Evolutionary conservation across 2,888 invertebrate genomes (phyloP).

Genomic region (Notodonta dromedarius): DNA sequence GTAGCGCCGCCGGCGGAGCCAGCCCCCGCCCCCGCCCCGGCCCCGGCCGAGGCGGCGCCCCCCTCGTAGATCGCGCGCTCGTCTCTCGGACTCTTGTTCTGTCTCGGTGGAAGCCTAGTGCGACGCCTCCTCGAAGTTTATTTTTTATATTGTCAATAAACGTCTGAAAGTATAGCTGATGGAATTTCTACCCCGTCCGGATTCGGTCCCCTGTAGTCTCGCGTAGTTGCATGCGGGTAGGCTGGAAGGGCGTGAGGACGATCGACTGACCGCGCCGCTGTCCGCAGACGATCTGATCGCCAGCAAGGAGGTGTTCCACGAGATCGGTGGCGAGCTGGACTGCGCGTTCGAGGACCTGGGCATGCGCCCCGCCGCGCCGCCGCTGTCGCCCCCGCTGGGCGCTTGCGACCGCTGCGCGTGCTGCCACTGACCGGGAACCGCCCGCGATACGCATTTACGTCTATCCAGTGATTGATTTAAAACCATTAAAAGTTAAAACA

Average conservation of each 20-base stretch:
- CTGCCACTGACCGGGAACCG: constrained; percentile 63
- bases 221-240: constrained; percentile 11
- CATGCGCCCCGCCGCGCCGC: constrained; percentile 46
- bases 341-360: constrained; percentile 91
- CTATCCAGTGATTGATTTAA: constrained; percentile 18
- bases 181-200: constrained; percentile 57
- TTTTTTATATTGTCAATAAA: constrained; percentile 68
- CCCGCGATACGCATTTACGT: constrained; percentile 58
- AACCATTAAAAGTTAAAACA: constrained; percentile 35
- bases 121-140: constrained; percentile 31
- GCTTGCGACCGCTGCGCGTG: constrained; percentile 74
- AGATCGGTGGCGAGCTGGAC: constrained; percentile 96
- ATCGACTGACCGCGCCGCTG: constrained; percentile 58
- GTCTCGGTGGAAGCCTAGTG: constrained; percentile 30
- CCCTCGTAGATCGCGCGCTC: constrained; percentile 37
- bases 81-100: constrained; percentile 32
- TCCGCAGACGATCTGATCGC: constrained; percentile 91
- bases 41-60: constrained; percentile 38
- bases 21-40: constrained; percentile 35
- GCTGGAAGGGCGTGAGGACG: constrained; percentile 45
- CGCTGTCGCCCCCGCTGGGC: constrained; percentile 33
- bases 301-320: constrained; percentile 96
- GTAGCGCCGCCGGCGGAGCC: constrained; percentile 37
- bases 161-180: constrained; percentile 72
- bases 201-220: constrained; percentile 13